Conservation (phyloP, 2,797 vertebrate genomes). For the Arremon brunneinucha region DNA sequence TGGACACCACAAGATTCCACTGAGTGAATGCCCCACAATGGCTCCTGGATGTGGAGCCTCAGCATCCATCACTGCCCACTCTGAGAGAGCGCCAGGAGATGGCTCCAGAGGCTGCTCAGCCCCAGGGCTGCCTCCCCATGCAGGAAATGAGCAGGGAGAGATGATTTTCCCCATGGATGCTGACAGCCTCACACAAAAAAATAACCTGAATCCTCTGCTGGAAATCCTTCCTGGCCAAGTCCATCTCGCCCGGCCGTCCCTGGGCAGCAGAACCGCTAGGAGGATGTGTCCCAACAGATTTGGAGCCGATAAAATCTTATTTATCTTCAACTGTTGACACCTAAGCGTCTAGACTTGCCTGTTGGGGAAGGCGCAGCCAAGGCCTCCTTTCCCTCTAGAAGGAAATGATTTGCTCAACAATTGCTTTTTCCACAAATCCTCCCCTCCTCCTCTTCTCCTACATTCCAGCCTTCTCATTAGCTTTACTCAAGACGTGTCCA, state of each 20-base stretch:
- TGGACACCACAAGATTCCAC: background rate
- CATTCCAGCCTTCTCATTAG: conserved; percentile 66
- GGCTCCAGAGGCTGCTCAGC: background rate
- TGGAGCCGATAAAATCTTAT: conserved; percentile 76
- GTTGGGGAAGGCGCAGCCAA: conserved; percentile 57
- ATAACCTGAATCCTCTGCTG: background rate
- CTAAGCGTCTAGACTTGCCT: conserved; percentile 80
- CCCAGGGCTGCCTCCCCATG: fast-evolving
- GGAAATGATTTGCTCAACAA: conserved; percentile 73
- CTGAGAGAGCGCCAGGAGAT: background rate
- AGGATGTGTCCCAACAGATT: conserved; percentile 81
- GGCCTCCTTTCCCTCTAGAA: conserved; percentile 63
- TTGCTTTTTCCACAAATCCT: conserved; percentile 56
- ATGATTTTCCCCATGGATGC: background rate
- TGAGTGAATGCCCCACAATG: background rate
- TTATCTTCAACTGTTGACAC: conserved; percentile 80
- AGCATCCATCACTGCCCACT: background rate
- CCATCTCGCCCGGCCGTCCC: background rate
- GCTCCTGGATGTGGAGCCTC: fast-evolving
- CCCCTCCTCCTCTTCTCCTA: conserved; percentile 5
- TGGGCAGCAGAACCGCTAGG: conserved; percentile 76
- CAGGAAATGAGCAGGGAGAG: background rate
- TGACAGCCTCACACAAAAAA: background rate
- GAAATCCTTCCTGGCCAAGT: background rate
- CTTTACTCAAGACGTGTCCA: conserved; percentile 56